Conservation (phyloP, 2,888 invertebrate genomes). For the Melangyna quadrimaculata region DNA sequence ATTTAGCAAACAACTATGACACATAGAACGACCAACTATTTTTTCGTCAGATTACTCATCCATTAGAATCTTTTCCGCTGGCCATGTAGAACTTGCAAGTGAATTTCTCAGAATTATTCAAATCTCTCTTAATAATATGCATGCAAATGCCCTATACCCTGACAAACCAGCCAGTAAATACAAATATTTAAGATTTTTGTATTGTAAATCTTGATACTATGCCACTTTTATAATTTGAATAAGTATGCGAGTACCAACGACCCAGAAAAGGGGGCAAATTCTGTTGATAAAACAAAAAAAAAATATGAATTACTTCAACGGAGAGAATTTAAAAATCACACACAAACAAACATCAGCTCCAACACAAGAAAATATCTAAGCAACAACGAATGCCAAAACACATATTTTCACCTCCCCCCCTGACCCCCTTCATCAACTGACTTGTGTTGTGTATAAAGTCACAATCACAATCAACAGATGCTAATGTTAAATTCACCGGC, state of each 20-base stretch:
- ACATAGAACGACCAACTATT: no score
- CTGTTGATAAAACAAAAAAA: not conserved
- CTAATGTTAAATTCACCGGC: conserved; percentile 12
- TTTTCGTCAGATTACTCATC: no score
- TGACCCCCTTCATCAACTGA: not conserved
- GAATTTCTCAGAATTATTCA: not conserved
- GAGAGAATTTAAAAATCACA: not conserved
- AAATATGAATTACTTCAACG: not conserved
- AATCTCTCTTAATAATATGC: not conserved
- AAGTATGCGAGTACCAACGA: not conserved
- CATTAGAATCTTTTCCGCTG: not conserved
- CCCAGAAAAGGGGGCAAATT: conserved; percentile 2
- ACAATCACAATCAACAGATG: conserved; percentile 21
- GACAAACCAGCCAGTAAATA: not conserved
- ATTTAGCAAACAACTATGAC: no score
- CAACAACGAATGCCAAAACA: not conserved
- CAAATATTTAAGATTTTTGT: not conserved
- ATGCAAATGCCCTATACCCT: not conserved
- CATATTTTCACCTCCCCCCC: not conserved
- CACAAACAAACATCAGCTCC: not conserved
- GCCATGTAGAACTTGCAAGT: not conserved
- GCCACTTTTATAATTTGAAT: not conserved
- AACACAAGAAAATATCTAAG: conserved; percentile 22
- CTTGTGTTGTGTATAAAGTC: not conserved
- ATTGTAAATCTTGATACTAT: not conserved